phyloP scores from a whole-genome alignment of 2,888 invertebrate genomes.

The Ceramica pisi region DNA sequence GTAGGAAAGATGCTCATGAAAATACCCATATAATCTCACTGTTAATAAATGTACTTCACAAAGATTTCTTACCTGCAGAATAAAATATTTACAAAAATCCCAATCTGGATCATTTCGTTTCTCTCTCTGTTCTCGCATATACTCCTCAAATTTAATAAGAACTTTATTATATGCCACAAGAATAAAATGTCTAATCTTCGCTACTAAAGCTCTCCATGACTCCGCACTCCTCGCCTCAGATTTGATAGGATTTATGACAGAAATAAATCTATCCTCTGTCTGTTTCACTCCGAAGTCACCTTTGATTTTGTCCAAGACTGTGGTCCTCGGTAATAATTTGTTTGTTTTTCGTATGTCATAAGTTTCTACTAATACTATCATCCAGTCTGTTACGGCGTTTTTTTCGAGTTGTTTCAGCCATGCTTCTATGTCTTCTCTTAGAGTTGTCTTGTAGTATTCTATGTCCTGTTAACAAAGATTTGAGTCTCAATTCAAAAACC shows the following conservation, averaged over 20 bases:
- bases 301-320: slow-evolving; percentile 98
- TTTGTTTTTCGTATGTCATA: slow-evolving; percentile 97
- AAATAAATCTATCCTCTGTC: slow-evolving; percentile 95
- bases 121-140: slow-evolving; percentile 97
- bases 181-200: slow-evolving; percentile 95
- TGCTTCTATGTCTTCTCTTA: slow-evolving; percentile 96
- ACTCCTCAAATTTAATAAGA: slow-evolving; percentile 96
- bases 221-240: slow-evolving; percentile 97
- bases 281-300: slow-evolving; percentile 98
- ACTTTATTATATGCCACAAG: slow-evolving; percentile 96
- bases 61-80: slow-evolving; percentile 93
- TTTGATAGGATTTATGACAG: slow-evolving; percentile 97
- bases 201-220: slow-evolving; percentile 96
- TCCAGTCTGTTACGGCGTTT: slow-evolving; percentile 96
- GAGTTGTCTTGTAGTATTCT: slow-evolving; percentile 96
- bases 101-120: slow-evolving; percentile 97
- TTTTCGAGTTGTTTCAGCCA: slow-evolving; percentile 96
- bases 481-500: not conserved
- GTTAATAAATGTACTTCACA: not conserved
- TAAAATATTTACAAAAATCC: slow-evolving; percentile 98
- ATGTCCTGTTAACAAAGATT: slow-evolving; percentile 93
- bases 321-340: slow-evolving; percentile 97
- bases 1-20: not conserved
- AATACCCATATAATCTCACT: not conserved
- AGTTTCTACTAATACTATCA: slow-evolving; percentile 97